Conservation (phyloP, 2,113 vertebrate species). For the Eudorcas thomsonii region DNA sequence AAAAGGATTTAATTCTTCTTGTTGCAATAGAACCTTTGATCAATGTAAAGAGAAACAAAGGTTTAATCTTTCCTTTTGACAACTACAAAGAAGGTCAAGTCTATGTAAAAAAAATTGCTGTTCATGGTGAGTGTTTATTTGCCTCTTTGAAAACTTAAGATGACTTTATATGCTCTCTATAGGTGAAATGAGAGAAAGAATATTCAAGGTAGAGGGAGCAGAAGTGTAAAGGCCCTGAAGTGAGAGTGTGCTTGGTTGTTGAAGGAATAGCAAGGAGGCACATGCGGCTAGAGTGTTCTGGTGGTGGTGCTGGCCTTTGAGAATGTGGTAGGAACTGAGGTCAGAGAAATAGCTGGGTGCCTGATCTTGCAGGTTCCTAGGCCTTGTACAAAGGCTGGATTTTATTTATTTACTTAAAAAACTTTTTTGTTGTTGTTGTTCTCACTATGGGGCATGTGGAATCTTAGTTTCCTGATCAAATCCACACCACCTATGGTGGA, state of each 20-base stretch:
- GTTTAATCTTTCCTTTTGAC: slow-evolving; percentile 26
- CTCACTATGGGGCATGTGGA: background rate
- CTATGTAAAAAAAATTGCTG: slow-evolving; percentile 52
- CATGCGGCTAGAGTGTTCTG: fast-evolving
- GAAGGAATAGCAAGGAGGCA: background rate
- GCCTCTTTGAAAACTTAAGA: background rate
- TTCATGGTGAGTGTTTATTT: slow-evolving; percentile 69
- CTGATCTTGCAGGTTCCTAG: background rate
- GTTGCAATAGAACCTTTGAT: slow-evolving; percentile 81
- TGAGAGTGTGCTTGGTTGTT: background rate
- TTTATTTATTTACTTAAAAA: background rate
- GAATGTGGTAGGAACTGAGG: background rate
- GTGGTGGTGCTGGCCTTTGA: background rate
- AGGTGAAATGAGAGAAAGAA: background rate
- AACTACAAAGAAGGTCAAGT: slow-evolving; percentile 34
- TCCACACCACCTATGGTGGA: fast-evolving
- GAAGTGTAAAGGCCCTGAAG: background rate
- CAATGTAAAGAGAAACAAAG: slow-evolving; percentile 75
- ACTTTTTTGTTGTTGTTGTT: background rate
- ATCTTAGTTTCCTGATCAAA: background rate
- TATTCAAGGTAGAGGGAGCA: background rate
- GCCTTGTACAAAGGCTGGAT: background rate
- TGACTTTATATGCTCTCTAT: background rate
- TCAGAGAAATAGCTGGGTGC: background rate
- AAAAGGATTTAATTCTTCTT: slow-evolving; percentile 88